Percentiles rank a stretch among this genome's conserved stretches.
These are phyloP conservation scores for Brevipalpus yothersi DNA, from an alignment of 1,140 invertebrate species.

Conservation along the genomic window DNA sequence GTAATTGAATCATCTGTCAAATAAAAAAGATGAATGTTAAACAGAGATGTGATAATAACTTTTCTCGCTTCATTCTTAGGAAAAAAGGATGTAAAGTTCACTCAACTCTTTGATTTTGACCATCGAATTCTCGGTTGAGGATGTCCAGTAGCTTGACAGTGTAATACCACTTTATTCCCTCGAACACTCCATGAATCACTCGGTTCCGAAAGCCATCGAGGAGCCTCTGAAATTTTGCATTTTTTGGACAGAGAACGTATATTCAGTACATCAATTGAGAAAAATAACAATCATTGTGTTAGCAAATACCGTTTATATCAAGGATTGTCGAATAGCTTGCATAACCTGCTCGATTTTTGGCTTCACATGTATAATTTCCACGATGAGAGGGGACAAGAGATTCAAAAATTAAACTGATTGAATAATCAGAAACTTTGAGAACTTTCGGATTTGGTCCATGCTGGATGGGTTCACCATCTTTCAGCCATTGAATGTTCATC, in stretches of 20 bases:
- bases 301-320: slow-evolving; percentile 46
- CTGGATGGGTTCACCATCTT: slow-evolving; percentile 36
- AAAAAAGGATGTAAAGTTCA: background rate
- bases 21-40: background rate
- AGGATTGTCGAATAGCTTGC: slow-evolving; percentile 32
- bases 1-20: slow-evolving; percentile 1
- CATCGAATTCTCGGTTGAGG: slow-evolving; percentile 21
- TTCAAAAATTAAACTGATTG: slow-evolving; percentile 13
- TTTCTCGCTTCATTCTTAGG: background rate
- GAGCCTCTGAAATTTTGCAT: slow-evolving; percentile 18
- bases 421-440: slow-evolving; percentile 12
- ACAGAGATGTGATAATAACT: background rate
- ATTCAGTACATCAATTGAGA: background rate
- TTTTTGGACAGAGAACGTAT: background rate
- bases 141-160: slow-evolving; percentile 22
- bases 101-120: slow-evolving; percentile 18
- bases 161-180: slow-evolving; percentile 16
- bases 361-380: slow-evolving; percentile 40
- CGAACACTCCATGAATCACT: slow-evolving; percentile 21
- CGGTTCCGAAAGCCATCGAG: slow-evolving; percentile 23
- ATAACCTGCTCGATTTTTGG: slow-evolving; percentile 32
- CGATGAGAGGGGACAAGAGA: slow-evolving; percentile 25
- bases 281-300: background rate
- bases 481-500: slow-evolving; percentile 45
- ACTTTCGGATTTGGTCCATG: slow-evolving; percentile 7